A percentile compares a stretch with the other conserved stretches of the same genome.
Conservation (phyloP, 2,113 vertebrate genomes). For the Nesoenas mayeri region DNA sequence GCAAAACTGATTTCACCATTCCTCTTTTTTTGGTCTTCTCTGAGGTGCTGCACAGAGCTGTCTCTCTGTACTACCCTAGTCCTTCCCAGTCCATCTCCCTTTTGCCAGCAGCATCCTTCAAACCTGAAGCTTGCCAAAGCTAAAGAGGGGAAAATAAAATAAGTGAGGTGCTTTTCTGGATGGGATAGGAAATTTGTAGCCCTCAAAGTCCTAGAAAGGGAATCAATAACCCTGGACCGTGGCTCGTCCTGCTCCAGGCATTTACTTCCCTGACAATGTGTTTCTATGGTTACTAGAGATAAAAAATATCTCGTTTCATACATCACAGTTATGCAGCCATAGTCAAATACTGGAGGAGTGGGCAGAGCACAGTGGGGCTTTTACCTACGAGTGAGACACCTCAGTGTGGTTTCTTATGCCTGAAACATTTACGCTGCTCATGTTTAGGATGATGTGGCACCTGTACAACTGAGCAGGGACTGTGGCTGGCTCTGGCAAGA, state of each 20-base stretch:
- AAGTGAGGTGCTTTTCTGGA: background rate
- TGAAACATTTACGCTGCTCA: background rate
- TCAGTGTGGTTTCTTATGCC: background rate
- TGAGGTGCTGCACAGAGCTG: too few relatives aligned
- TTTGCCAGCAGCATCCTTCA: background rate
- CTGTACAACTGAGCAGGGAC: background rate
- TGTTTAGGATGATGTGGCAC: background rate
- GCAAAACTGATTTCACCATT: background rate
- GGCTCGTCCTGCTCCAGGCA: background rate
- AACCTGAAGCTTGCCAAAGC: background rate
- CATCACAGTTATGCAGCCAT: rapidly evolving
- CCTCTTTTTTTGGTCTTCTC: background rate
- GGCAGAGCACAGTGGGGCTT: background rate
- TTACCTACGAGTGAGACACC: rapidly evolving
- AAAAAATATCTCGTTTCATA: background rate
- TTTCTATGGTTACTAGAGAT: background rate
- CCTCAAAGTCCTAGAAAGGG: background rate
- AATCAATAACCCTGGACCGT: background rate
- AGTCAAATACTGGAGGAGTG: background rate
- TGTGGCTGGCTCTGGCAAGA: rapidly evolving
- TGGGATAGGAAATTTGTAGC: background rate
- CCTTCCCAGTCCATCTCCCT: rapidly evolving
- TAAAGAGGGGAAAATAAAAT: background rate
- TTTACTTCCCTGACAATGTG: background rate
- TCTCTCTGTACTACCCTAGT: background rate